Base-by-base conservation (phyloP, 2,888 invertebrate genomes). In the Listrodromus nycthemerus region DNA sequence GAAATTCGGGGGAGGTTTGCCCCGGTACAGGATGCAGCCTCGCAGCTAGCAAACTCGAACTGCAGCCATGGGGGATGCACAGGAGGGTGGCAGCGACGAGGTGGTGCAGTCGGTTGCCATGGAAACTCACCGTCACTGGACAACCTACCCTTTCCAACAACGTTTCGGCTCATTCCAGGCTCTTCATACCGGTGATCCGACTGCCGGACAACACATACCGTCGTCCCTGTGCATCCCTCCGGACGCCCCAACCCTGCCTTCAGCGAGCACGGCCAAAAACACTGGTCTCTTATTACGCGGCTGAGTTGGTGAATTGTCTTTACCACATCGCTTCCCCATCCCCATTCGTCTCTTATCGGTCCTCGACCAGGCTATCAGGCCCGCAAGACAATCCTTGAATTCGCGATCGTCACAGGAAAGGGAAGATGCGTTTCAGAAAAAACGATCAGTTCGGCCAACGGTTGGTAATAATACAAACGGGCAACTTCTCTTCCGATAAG, bases 101-200 rank as follows among this genome's bases (percentile, higher is more conserved):
- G 91, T 90, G 89, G 91, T 91, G 91, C 91, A 92, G 92, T 91
- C 92, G 90, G 93, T 93, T 92, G 88, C 93, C 92, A 93, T 93
- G 91, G 91, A 89, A 89, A 93, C 92, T 90, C 91, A 90, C 86
- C 92, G 92, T 91, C 91, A 91, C 93, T 92, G 93, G 93, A 93
- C 93, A 92, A 90, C 89, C 91, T 88, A 88, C 87, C 90, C 88
- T 86, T 88, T 85, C 85, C 83, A 87, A 83, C 83, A 87, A 83
- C 82, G 83, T 86, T 86, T 82, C 80, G 73, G 82, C 85, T 86
- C 86, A 86, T 87, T 87, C 83, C 80, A 81, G 66, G 65, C 83
- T 81, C 83, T 79, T 77, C 89, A 86, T 90, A 88, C 89, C 75
- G 91, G 89, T 92, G 92, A 92, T 93, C 92, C 92, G 89, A 89